Percentiles rank a stretch among this genome's conserved stretches.
phyloP scores from a whole-genome alignment of 35 echinoderm and acorn worm species.

The Anneissia japonica region DNA sequence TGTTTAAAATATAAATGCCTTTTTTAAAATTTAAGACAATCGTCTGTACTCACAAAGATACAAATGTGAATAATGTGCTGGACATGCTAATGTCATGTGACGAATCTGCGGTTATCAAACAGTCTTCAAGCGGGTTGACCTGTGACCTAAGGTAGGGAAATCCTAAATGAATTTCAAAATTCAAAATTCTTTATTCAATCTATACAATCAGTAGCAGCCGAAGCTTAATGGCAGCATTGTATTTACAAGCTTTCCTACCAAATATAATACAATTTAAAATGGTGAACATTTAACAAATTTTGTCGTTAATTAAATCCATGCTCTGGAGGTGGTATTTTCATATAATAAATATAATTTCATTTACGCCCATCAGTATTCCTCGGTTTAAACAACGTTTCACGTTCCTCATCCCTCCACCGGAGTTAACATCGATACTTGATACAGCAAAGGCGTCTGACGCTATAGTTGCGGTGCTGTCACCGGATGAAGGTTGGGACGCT shows the following conservation, averaged over 20 bases:
- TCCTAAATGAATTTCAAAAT: background rate
- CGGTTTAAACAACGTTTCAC: slow-evolving; percentile 79
- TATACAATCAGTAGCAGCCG: background rate
- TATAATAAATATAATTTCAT: too few species aligned
- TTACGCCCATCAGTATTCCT: slow-evolving; percentile 62
- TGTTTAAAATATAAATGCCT: too few species aligned
- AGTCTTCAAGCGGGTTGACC: background rate
- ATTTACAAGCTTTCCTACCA: background rate
- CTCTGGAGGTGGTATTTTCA: background rate
- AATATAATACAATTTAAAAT: background rate
- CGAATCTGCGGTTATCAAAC: slow-evolving; percentile 4
- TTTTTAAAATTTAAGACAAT: slow-evolving; percentile 28
- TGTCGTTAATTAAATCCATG: background rate
- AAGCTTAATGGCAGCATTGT: background rate
- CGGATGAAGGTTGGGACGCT: slow-evolving; percentile 44
- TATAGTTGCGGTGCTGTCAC: slow-evolving; percentile 59
- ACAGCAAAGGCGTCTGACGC: slow-evolving; percentile 80
- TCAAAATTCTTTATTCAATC: background rate
- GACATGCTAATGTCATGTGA: slow-evolving; percentile 27
- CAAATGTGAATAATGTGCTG: slow-evolving; percentile 16
- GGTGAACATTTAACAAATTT: background rate
- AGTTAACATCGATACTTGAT: slow-evolving; percentile 75
- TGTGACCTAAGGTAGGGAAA: slow-evolving; percentile 10
- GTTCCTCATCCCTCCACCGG: slow-evolving; percentile 60
- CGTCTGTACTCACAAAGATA: background rate